These are phyloP conservation scores for Drosophila neotestacea DNA, from an alignment of 2,888 invertebrate genomes.

Conservation along the genomic window DNA sequence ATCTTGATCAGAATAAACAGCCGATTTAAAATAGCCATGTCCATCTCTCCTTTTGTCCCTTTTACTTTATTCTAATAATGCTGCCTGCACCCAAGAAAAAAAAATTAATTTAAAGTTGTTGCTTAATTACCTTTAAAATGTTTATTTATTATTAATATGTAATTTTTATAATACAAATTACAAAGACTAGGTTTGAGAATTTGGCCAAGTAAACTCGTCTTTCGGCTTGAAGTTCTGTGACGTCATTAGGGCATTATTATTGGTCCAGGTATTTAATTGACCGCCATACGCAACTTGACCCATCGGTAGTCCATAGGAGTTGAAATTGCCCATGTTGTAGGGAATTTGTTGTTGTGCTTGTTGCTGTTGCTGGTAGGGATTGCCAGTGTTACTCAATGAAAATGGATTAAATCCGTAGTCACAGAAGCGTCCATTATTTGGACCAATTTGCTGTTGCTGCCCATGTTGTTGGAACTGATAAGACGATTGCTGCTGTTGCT, in stretches of 20 bases:
- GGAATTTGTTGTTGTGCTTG: slow-evolving; percentile 12
- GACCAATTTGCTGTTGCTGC: not conserved
- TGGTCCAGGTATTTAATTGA: slow-evolving; percentile 54
- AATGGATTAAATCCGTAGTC: slow-evolving; percentile 33
- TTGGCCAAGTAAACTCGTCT: slow-evolving; percentile 7
- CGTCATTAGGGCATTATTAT: slow-evolving; percentile 49
- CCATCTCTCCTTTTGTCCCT: too few relatives aligned
- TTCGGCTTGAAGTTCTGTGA: slow-evolving; percentile 21
- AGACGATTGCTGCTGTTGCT: too few relatives aligned
- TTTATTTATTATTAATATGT: too few relatives aligned
- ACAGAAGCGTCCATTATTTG: slow-evolving; percentile 21
- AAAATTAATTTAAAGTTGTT: too few relatives aligned
- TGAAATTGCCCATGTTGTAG: slow-evolving; percentile 45
- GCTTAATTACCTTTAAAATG: too few relatives aligned
- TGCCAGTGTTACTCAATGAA: slow-evolving; percentile 4
- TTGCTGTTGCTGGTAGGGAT: slow-evolving; percentile 10
- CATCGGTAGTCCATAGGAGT: slow-evolving; percentile 41
- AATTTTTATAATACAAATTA: too few relatives aligned
- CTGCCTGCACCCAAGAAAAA: too few relatives aligned
- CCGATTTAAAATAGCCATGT: too few relatives aligned
- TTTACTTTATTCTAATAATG: too few relatives aligned
- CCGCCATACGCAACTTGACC: slow-evolving; percentile 41
- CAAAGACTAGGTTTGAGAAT: too few relatives aligned
- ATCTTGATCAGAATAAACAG: too few relatives aligned
- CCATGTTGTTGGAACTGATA: too few relatives aligned